A percentile compares a stretch with the other conserved stretches of the same genome.
Conservation (phyloP, 2,113 vertebrate species). For the Chaenocephalus aceratus region DNA sequence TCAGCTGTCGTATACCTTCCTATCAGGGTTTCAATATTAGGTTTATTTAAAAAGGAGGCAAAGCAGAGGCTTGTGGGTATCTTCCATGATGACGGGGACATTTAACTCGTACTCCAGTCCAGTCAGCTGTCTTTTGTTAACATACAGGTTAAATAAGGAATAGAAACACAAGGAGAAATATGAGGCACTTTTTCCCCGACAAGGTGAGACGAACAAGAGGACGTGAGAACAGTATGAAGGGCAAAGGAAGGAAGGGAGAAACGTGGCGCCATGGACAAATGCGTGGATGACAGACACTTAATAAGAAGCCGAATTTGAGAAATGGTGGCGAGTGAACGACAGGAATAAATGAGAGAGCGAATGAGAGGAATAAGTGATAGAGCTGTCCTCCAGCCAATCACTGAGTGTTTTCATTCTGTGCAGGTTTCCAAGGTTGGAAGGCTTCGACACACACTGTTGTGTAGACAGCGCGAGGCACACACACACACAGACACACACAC, state of each 20-base stretch:
- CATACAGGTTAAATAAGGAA: slow-evolving; percentile 25
- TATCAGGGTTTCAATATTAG: neutral
- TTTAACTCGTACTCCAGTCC: neutral
- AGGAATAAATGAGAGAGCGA: slow-evolving; percentile 59
- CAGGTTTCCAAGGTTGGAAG: slow-evolving; percentile 22
- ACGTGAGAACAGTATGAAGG: slow-evolving; percentile 36
- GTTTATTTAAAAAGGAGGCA: neutral
- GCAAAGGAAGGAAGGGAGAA: slow-evolving; percentile 41
- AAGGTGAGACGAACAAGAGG: slow-evolving; percentile 33
- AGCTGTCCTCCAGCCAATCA: slow-evolving; percentile 44
- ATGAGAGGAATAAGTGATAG: slow-evolving; percentile 58
- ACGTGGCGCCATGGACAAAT: slow-evolving; percentile 50
- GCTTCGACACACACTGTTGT: slow-evolving; percentile 4
- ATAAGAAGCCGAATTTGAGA: slow-evolving; percentile 66
- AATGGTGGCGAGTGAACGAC: slow-evolving; percentile 44
- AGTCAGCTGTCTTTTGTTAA: slow-evolving; percentile 2
- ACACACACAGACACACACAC: neutral
- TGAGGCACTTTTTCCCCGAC: slow-evolving; percentile 7
- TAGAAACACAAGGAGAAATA: slow-evolving; percentile 6
- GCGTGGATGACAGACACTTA: slow-evolving; percentile 68
- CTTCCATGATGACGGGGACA: neutral
- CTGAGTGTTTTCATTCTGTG: slow-evolving; percentile 7
- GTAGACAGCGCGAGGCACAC: neutral
- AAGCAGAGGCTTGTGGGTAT: neutral
- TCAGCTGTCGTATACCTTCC: neutral